Evolutionary conservation across 2,113 vertebrate genomes (phyloP), one percentile per base, ranked within the genome.

Genomic region (Saimiri boliviensis): DNA sequence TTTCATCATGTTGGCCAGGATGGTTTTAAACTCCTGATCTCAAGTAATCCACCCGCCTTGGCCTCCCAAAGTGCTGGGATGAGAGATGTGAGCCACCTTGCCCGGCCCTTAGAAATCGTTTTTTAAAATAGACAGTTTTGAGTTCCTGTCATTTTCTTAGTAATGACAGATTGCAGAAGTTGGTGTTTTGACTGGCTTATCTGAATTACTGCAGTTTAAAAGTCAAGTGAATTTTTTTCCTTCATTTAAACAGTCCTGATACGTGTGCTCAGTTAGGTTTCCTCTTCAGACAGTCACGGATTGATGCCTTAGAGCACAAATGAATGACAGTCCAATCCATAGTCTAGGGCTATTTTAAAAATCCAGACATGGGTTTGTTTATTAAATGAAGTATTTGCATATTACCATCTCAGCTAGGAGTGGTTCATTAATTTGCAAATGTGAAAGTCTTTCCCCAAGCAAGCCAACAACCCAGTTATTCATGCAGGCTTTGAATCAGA

Each of bases 381-480:
- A 91, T 37, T 52, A 89, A 88, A 91, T 42, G 73, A 94, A 94
- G 54, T 73, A 56, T 89, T 92, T 58, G 37, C 49, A 74, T 63
- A 35, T 81, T 63, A 73, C 82, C 92, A 54, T 82, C n/a, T 83
- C 91, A 68, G 35, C 25, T 56, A 73, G 25, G 35, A 94, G 58
- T 76, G 71, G 56, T 25, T 92, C 58, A 84, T 96, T 93, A 80
- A 95, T 77, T 96, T 77, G 68, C 84, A 95, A 84, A 85, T 89
- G 83, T 89, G 19, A 76, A 89, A 63, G 20, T 88, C 52, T 91
- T 91, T 89, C 63, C 70, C 56, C 70, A 87, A 84, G 90, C 20
- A 96, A 95, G 66, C 66, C 70, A 40, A 82, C 74, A 92, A 47
- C 74, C 40, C 76, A 74, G 37, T 94, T 87, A 90, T 89, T 76